Base-by-base conservation (phyloP, 2,888 invertebrate species). In the Anthoptus insignis region DNA sequence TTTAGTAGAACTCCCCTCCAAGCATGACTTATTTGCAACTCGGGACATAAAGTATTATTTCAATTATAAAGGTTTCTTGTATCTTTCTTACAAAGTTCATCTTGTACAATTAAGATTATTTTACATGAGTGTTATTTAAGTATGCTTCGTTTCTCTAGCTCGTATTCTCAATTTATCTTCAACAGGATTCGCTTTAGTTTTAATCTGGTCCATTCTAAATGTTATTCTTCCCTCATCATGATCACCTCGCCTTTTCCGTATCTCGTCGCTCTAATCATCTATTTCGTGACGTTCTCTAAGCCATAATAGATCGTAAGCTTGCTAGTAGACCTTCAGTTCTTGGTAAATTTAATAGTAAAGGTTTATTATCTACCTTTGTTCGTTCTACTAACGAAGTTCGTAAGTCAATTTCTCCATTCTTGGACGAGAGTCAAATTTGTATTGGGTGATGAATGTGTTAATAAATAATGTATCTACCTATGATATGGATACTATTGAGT, bases 161-260 rank as follows among this genome's bases (percentile, higher is more conserved):
- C 5, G 16, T 49, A 37, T 49, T 47, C 21, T 56, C 21, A 32
- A 53, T 54, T 34, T 54, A 63, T 56, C 37, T 54, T 63, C 16
- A 63, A 39, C 37, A 49, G 49, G 56, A 47, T 56, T 27, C 27
- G 45, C 54, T 61, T 54, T 47, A 63, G 45, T 53, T 53, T 63
- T 47, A 37, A 49, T 56, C 61, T 56, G 5, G 61, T 54, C 47
- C 47, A 24, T 54, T 61, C 54, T 34, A 21, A 60, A 60, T 61
- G 45, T 61, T 61, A 61, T 34, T 53, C 47, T 34, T 54, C 27
- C 52, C 42, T 60, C 54, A 63, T 63, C 56, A 63, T 63, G 54
- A 63, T 63, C 49, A 27, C 61, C 61, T 63, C 54, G 61, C 54
- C 61, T 63, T 63, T 63, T 49, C 61, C 54, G 27, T 63, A 56